These are phyloP conservation scores for human DNA, from an alignment of 2,113 vertebrate species.

Conservation along the genomic window GRCh38 chr2:204858501-204859000, in stretches of 20 bases:
- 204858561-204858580: neutral
- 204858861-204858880: neutral
- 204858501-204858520: neutral
- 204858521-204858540: neutral
- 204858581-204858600: neutral
- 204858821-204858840: neutral
- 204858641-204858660: neutral
- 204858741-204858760: neutral
- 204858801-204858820: neutral
- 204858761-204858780: neutral
- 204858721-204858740: neutral
- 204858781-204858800: no score
- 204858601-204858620: neutral
- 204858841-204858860: neutral
- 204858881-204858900: neutral
- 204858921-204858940: neutral
- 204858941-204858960: neutral
- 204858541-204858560: neutral
- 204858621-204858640: neutral
- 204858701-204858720: neutral
- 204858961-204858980: neutral
- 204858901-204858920: slow-evolving; percentile 39
- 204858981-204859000: neutral
- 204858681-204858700: neutral
- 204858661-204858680: neutral